Evolutionary conservation across 1,140 invertebrate genomes (phyloP).

Genomic region (Odontomachus brunneus): DNA sequence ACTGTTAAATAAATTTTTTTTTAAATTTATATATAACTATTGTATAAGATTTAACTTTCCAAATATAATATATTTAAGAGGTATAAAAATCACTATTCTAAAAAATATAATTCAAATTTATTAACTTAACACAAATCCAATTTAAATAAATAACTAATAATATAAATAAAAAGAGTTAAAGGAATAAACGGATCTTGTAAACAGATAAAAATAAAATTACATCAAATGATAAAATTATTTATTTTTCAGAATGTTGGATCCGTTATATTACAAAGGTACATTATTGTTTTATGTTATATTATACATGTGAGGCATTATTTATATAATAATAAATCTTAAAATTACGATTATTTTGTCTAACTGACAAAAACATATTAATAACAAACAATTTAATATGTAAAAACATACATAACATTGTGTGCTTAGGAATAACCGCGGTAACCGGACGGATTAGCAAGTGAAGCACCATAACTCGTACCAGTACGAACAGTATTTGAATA

Average conservation of each 20-base stretch:
- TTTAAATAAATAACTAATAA: neutral
- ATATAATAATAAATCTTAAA: conserved; percentile 4
- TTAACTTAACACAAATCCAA: neutral
- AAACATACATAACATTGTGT: neutral
- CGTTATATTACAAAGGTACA: neutral
- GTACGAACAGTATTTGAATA: conserved; percentile 66
- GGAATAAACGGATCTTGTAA: neutral
- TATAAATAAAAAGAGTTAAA: neutral
- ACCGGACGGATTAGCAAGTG: conserved; percentile 67
- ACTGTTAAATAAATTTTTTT: conserved; percentile 67
- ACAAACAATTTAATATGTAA: conserved; percentile 27
- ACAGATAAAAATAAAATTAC: neutral
- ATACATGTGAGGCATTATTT: neutral
- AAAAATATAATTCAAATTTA: neutral
- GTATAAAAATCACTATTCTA: neutral
- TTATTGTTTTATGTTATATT: neutral
- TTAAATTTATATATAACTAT: conserved; percentile 66
- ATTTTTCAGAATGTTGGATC: neutral
- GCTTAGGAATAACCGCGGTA: conserved; percentile 75
- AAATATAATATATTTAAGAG: neutral
- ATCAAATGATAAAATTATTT: conserved; percentile 3
- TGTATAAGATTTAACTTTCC: conserved; percentile 2
- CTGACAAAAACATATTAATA: conserved; percentile 12
- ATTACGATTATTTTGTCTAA: conserved; percentile 4
- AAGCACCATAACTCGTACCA: conserved; percentile 60